Evolutionary conservation across 2,113 vertebrate genomes (phyloP).

Genomic region (Aix galericulata): DNA sequence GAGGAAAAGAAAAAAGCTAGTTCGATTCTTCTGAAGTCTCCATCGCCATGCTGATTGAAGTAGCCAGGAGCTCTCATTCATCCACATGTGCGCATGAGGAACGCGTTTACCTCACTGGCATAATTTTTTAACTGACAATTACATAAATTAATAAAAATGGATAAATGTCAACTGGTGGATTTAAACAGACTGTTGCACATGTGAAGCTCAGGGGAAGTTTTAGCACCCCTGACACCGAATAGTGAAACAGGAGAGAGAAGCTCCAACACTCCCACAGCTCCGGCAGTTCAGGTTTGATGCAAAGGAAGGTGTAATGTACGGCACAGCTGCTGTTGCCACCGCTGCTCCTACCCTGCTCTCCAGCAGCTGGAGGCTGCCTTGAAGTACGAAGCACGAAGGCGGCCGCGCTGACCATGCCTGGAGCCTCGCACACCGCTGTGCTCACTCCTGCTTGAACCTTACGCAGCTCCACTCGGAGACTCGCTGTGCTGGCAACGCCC

Average conservation of each 20-base stretch:
- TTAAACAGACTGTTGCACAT: background rate
- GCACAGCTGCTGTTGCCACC: rapidly evolving
- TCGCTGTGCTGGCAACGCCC: rapidly evolving
- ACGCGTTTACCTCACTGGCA: background rate
- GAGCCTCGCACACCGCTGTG: background rate
- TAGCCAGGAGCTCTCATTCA: background rate
- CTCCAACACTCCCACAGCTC: rapidly evolving
- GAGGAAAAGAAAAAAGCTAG: background rate
- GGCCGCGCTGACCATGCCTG: rapidly evolving
- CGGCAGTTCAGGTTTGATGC: background rate
- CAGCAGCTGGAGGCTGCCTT: background rate
- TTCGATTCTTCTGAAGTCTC: background rate
- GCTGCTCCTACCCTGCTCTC: background rate
- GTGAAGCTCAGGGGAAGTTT: background rate
- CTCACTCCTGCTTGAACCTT: background rate
- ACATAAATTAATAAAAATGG: background rate
- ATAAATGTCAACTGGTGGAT: rapidly evolving
- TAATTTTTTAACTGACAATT: background rate
- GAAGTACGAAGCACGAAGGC: rapidly evolving
- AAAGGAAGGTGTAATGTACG: rapidly evolving
- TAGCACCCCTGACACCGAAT: background rate
- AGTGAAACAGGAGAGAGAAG: rapidly evolving
- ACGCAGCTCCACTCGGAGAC: rapidly evolving
- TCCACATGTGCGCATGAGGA: background rate
- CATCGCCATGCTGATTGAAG: background rate